phyloP scores from a whole-genome alignment of 1,140 invertebrate genomes.

The Drosophila pruinosa region DNA sequence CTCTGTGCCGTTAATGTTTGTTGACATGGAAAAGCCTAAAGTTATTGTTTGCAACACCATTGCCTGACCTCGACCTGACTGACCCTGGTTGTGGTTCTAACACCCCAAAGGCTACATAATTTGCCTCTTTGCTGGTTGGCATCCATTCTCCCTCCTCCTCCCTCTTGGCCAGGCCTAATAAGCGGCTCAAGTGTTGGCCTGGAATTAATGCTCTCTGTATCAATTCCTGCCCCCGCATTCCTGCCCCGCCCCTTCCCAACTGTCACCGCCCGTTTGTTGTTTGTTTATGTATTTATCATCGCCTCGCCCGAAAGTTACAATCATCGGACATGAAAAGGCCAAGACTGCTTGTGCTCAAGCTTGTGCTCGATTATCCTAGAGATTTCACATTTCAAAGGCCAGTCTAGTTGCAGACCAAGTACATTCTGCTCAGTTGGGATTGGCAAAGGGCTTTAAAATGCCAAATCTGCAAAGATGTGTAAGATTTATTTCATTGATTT shows the following conservation, averaged over 20 bases:
- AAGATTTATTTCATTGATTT: no score
- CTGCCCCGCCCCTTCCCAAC: background rate
- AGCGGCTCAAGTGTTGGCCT: slow-evolving; percentile 72
- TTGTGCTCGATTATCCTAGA: slow-evolving; percentile 31
- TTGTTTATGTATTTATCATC: slow-evolving; percentile 41
- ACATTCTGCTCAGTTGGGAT: background rate
- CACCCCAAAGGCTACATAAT: slow-evolving; percentile 51
- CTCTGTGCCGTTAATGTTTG: slow-evolving; percentile 61
- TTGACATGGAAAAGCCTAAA: slow-evolving; percentile 77
- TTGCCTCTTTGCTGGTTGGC: slow-evolving; percentile 39
- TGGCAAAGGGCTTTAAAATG: background rate
- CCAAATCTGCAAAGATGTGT: no score
- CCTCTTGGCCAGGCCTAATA: slow-evolving; percentile 49
- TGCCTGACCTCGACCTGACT: slow-evolving; percentile 15
- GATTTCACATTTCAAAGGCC: slow-evolving; percentile 37
- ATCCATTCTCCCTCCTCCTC: background rate
- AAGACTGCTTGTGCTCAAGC: background rate
- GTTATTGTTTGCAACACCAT: slow-evolving; percentile 66
- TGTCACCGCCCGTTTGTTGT: slow-evolving; percentile 18
- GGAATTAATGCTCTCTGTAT: slow-evolving; percentile 65
- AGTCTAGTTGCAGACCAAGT: slow-evolving; percentile 32
- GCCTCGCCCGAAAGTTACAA: slow-evolving; percentile 45
- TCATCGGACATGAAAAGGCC: slow-evolving; percentile 47
- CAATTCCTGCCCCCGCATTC: background rate
- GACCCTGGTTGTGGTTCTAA: background rate